Percentiles rank a stretch among this genome's conserved stretches.
phyloP scores from a whole-genome alignment of 2,113 vertebrate genomes.

The Tiliqua scincoides region DNA sequence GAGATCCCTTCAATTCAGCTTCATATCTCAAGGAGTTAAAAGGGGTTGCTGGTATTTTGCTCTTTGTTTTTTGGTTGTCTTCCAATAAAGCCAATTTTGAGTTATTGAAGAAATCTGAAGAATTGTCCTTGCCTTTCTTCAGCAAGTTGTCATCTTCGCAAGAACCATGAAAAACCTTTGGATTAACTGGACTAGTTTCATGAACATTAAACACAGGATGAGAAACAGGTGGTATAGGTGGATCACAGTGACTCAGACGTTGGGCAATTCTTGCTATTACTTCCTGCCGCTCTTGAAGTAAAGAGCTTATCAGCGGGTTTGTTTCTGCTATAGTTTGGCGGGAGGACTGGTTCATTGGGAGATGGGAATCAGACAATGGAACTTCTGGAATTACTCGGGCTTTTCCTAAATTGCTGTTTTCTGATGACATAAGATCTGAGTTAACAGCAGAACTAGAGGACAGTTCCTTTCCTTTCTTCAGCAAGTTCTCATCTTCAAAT shows the following conservation, averaged over 20 bases:
- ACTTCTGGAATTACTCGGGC: conserved; percentile 56
- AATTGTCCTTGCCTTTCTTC: conserved; percentile 83
- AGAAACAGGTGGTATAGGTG: conserved; percentile 80
- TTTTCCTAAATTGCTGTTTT: conserved; percentile 74
- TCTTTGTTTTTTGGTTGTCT: conserved; percentile 72
- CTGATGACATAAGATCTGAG: conserved; percentile 60
- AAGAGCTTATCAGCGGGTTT: conserved; percentile 90
- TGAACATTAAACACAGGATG: conserved; percentile 77
- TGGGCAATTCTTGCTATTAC: conserved; percentile 97
- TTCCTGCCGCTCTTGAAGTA: conserved; percentile 95
- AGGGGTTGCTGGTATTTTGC: conserved; percentile 77
- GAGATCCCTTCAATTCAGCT: conserved; percentile 76
- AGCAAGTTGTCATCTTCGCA: conserved; percentile 80
- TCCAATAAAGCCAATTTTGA: conserved; percentile 64
- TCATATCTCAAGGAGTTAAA: conserved; percentile 73
- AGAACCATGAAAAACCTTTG: conserved; percentile 83
- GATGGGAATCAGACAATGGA: conserved; percentile 40
- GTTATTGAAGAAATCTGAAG: conserved; percentile 56
- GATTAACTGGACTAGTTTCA: conserved; percentile 68
- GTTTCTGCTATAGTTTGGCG: conserved; percentile 76
- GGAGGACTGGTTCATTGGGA: conserved; percentile 68
- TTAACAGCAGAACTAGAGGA: conserved; percentile 47
- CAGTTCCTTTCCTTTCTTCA: conserved; percentile 86
- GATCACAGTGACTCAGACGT: conserved; percentile 92
- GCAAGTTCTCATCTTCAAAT: conserved; percentile 77